Percentiles rank a stretch among this genome's conserved stretches.
Conservation (phyloP, 2,797 vertebrate species). For the Sebastes iracundus region DNA sequence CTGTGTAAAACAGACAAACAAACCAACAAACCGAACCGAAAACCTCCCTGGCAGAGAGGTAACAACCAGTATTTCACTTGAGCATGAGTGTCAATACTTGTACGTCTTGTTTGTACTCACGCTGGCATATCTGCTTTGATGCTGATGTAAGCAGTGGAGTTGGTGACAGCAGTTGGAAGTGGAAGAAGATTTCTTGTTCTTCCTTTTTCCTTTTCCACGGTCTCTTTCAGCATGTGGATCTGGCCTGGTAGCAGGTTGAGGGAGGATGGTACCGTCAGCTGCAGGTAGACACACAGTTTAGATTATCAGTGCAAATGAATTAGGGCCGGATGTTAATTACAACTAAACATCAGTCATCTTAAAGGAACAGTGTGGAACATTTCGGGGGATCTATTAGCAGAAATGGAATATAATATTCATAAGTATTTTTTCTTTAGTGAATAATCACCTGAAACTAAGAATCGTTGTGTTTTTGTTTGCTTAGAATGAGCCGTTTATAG, state of each 20-base stretch:
- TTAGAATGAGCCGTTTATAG: no score
- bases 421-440: no score
- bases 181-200: slow-evolving; percentile 16
- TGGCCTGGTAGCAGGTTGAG: slow-evolving; percentile 89
- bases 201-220: slow-evolving; percentile 77
- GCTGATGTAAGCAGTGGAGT: background rate
- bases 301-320: background rate
- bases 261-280: slow-evolving; percentile 82
- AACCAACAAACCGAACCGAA: background rate
- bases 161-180: background rate
- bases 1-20: background rate
- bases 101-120: slow-evolving; percentile 57
- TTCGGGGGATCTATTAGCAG: no score
- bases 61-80: background rate
- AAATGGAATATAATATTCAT: no score
- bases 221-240: slow-evolving; percentile 80
- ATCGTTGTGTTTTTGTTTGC: no score
- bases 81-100: background rate
- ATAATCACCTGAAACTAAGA: no score
- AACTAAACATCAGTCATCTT: background rate
- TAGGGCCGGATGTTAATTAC: background rate
- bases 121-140: slow-evolving; percentile 65
- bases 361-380: background rate
- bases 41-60: background rate
- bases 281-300: slow-evolving; percentile 1